Percentiles rank a stretch among this genome's conserved stretches.
Conservation (phyloP, 2,888 invertebrate genomes). For the Spodoptera littoralis region DNA sequence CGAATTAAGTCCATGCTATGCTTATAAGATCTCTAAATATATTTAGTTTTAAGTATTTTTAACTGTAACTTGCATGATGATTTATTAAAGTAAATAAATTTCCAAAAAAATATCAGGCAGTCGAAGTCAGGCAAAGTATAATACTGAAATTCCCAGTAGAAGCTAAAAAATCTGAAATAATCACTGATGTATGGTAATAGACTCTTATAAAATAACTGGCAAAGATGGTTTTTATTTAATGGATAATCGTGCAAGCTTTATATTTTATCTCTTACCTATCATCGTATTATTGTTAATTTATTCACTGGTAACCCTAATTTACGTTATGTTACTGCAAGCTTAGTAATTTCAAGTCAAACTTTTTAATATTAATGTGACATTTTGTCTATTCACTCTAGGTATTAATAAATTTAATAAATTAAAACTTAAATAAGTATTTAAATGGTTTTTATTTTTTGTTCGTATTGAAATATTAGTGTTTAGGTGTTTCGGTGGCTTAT, state of each 20-base stretch:
- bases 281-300: conserved; percentile 20
- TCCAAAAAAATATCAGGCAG: too few relatives aligned
- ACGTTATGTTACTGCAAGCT: conserved; percentile 3
- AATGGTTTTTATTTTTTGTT: conserved; percentile 47
- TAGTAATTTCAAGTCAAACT: conserved; percentile 34
- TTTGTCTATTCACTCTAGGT: conserved; percentile 28
- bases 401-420: conserved; percentile 26
- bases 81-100: too few relatives aligned
- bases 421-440: conserved; percentile 23
- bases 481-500: conserved; percentile 17
- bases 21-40: conserved; percentile 31
- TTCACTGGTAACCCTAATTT: conserved; percentile 4
- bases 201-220: too few relatives aligned
- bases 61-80: background rate
- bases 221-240: too few relatives aligned
- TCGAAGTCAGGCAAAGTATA: too few relatives aligned
- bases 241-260: too few relatives aligned
- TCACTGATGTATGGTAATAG: too few relatives aligned
- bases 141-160: too few relatives aligned
- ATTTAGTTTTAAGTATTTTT: background rate
- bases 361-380: conserved; percentile 34
- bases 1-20: too few relatives aligned
- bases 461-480: conserved; percentile 47
- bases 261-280: conserved; percentile 3
- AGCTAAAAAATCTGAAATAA: too few relatives aligned